Conservation (phyloP, 2,113 vertebrate species). For the Psittacara wagleri region DNA sequence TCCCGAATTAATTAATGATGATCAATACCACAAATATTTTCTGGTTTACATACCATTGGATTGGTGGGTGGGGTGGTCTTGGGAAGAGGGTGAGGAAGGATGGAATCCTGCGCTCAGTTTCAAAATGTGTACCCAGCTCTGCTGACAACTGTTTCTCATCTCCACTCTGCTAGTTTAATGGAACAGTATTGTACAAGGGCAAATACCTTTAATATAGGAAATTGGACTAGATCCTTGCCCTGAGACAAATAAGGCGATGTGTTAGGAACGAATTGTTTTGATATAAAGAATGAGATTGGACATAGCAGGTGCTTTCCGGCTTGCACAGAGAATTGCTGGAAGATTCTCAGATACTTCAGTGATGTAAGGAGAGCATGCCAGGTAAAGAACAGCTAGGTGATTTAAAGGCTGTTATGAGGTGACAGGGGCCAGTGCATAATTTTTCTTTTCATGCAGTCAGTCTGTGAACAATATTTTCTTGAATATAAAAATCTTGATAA, state of each 20-base stretch:
- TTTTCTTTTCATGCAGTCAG: not conserved
- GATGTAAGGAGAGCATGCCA: not conserved
- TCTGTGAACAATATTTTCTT: not conserved
- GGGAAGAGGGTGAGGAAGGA: not conserved
- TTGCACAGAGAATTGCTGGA: not conserved
- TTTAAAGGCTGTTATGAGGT: not conserved
- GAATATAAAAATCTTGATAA: not conserved
- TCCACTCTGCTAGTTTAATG: not conserved
- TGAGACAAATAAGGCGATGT: not conserved
- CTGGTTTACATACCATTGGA: not conserved
- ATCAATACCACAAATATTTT: not conserved
- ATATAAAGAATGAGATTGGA: not conserved
- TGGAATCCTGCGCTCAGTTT: not conserved
- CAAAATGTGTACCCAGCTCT: not conserved
- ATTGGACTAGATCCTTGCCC: not conserved
- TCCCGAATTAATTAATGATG: not conserved
- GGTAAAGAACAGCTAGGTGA: not conserved
- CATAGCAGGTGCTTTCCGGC: not conserved
- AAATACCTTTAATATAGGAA: not conserved
- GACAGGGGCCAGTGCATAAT: not conserved
- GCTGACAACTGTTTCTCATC: not conserved
- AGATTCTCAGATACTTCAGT: not conserved
- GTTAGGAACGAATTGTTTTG: not conserved
- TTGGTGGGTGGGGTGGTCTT: not conserved
- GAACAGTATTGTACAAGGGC: not conserved